Conservation (phyloP, 2,888 invertebrate genomes). For the Flabesymbios commensalis region DNA sequence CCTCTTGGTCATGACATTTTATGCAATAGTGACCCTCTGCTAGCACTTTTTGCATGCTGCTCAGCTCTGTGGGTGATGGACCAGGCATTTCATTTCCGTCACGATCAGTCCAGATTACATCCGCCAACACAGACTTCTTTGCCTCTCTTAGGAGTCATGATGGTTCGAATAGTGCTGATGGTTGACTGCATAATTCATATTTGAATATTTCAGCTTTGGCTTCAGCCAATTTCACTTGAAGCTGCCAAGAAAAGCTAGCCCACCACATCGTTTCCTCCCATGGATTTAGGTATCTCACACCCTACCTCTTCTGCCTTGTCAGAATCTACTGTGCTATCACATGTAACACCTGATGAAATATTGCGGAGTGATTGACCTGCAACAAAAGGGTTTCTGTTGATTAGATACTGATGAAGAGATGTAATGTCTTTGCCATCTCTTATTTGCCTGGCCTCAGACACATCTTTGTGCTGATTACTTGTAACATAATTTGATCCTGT, state of each 20-base stretch:
- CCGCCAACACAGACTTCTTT: conserved; percentile 32
- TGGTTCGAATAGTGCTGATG: conserved; percentile 35
- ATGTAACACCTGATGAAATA: conserved; percentile 35
- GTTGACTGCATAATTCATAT: conserved; percentile 33
- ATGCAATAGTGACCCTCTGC: conserved; percentile 37
- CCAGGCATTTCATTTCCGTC: background rate
- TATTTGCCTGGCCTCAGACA: conserved; percentile 9
- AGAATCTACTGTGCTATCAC: conserved; percentile 31
- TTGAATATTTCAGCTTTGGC: conserved; percentile 22
- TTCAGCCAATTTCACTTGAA: too few relatives aligned
- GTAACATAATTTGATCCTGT: conserved; percentile 8
- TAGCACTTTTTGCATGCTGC: conserved; percentile 26
- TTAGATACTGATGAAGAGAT: conserved; percentile 17
- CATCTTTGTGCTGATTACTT: conserved; percentile 25
- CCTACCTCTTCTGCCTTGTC: conserved; percentile 33
- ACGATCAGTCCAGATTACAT: conserved; percentile 25
- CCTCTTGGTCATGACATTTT: conserved; percentile 32
- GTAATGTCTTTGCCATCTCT: conserved; percentile 29
- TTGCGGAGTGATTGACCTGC: conserved; percentile 26
- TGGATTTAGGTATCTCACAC: conserved; percentile 21
- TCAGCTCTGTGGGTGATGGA: background rate
- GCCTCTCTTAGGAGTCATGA: conserved; percentile 20
- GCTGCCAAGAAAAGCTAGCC: too few relatives aligned
- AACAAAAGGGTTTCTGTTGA: conserved; percentile 32
- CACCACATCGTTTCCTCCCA: conserved; percentile 23